Base-by-base conservation (phyloP, 1,140 invertebrate species). In the Calliopsis andreniformis region DNA sequence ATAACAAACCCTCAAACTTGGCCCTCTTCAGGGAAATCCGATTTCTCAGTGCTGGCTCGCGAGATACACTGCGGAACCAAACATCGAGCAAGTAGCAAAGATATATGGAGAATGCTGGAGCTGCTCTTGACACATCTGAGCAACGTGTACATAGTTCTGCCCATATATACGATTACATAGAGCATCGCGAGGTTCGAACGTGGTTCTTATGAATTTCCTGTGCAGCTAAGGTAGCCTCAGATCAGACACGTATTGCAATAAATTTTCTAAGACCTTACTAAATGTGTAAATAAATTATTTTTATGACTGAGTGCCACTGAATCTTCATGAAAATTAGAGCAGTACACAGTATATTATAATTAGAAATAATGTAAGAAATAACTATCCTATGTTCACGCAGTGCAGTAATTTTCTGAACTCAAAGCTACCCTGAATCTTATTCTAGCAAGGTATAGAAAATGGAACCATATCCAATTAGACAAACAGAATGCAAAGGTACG, bases 1-100 rank as follows among this genome's bases (percentile, higher is more conserved):
- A 18, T 63, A 45, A 63, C 42, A 28, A 63, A 3, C 39, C 43
- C 39, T 63, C 61, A 63, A 45, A 45, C 16, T 45, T 45, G 16
- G 8, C 14, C 25, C 16, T 30, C 28, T 23, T 0, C 0, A 0
- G 1, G 23, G 25, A 30, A 63, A 63, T 45, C 10, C 18, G 12
- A 39, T 39, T 0, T 49, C n/a, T 2, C 20, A 49, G 5, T 3
- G n/a, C 14, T 7, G 3, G 10, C 35, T 39, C 35, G 35, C 10
- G 35, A 39, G 35, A 39, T 23, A 23, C 7, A 23, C n/a, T 47
- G 16, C 16, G 3, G 18, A 6, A n/a, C 18, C 3, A 47, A 47
- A 47, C 45, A 23, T 23, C 2, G 3, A 49, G 20, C 47, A 49
- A 49, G 10, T 14, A 4, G 10, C 10, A 14, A 4, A 28, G 25